phyloP scores from a whole-genome alignment of 2,113 vertebrate species.

The Craseonycteris thonglongyai region DNA sequence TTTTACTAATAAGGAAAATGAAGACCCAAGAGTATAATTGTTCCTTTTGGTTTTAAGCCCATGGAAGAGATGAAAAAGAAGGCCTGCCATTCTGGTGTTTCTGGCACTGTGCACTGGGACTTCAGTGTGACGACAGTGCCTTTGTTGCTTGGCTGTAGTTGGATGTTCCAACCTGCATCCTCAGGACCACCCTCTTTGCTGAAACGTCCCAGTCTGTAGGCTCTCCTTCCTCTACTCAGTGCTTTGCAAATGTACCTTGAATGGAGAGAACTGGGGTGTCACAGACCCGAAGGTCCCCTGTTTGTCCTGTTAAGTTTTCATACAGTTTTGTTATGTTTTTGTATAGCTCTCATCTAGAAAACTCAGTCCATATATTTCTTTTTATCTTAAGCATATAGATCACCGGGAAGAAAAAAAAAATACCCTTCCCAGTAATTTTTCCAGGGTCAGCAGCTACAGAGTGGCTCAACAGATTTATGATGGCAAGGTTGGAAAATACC shows the following conservation, averaged over 20 bases:
- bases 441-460: neutral
- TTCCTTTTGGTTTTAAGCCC: neutral
- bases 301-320: neutral
- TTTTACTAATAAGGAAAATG: neutral
- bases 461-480: constrained; percentile 39
- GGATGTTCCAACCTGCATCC: neutral
- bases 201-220: neutral
- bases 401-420: neutral
- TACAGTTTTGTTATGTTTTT: neutral
- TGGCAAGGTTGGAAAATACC: neutral
- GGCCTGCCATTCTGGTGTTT: neutral
- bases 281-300: rapidly evolving
- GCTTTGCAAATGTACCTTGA: neutral
- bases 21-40: neutral
- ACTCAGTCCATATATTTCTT: neutral
- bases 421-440: neutral
- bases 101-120: neutral
- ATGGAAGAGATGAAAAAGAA: neutral
- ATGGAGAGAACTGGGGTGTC: neutral
- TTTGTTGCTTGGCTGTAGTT: neutral
- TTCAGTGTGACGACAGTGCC: neutral
- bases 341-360: neutral
- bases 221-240: neutral
- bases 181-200: too few species aligned
- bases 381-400: neutral